Base-by-base conservation (phyloP, 2,113 vertebrate genomes). In the Oryzias celebensis region DNA sequence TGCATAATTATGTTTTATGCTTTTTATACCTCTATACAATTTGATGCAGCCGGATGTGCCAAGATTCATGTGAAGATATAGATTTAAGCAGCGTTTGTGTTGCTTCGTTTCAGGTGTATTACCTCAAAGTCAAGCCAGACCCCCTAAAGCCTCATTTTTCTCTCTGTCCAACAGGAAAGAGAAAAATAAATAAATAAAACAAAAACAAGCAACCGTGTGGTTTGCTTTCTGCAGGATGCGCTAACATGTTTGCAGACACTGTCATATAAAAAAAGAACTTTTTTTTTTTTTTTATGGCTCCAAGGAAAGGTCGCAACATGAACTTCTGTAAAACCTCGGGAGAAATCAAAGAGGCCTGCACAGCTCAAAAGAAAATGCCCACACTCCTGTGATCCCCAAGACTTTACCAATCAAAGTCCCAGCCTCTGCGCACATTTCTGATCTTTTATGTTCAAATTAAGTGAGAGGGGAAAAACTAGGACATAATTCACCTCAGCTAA, bases 351-450 rank as follows among this genome's bases (percentile, higher is more conserved):
- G 75, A 72, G 45, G 59, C 76, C 52, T 60, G 58, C 73, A 81
- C 75, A 65, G 83, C 80, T 87, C 74, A 78, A 78, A 78, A 68
- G 72, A 81, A 87, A 85, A 87, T 83, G 76, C 80, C 80, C 83
- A 80, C 73, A 81, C 49, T 62, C 59, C 65, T 83, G 63, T 75
- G 79, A 85, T 81, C 86, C 74, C 63, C 51, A 36, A 79, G 74
- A 87, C 85, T 82, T 87, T 72, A 76, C 73, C 78, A 84, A 82
- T 90, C 82, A 87, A 91, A 86, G 73, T 80, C 73, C 75, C 68
- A 77, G 70, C 73, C 82, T 81, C 60, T 71, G 65, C 77, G 68
- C 69, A 45, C 45, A 18, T 24, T 66, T 58, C 50, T 24, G 36
- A 56, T 54, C 58, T 68, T 23, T 77, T 76, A 62, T 78, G 48